Conservation (phyloP, 2,113 vertebrate genomes). For the Alethe castanea region DNA sequence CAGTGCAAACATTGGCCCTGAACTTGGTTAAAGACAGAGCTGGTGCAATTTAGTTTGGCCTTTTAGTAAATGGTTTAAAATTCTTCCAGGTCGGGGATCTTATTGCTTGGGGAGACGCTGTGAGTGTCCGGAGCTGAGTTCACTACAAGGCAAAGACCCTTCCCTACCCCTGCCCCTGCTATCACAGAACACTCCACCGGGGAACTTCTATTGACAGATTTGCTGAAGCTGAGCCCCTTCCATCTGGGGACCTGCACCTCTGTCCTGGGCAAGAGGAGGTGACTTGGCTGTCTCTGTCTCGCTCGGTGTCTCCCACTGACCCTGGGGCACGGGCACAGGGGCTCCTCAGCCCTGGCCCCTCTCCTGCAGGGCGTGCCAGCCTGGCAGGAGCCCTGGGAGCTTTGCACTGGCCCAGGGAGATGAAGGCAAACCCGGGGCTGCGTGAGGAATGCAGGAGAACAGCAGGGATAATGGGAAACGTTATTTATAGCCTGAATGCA, state of each 20-base stretch:
- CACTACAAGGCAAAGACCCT: not conserved
- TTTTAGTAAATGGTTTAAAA: not conserved
- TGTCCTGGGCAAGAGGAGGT: not conserved
- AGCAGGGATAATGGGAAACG: constrained; percentile 63
- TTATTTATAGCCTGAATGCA: constrained; percentile 72
- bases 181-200: not conserved
- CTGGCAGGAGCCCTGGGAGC: not conserved
- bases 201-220: not conserved
- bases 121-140: accelerated
- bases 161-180: not conserved
- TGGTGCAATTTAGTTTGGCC: not conserved
- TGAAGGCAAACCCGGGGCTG: not conserved
- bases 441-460: not conserved
- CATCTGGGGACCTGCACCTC: accelerated
- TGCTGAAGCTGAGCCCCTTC: too few species aligned
- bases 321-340: not conserved
- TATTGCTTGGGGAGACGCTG: not conserved
- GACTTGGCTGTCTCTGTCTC: not conserved
- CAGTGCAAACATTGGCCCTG: not conserved
- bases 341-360: not conserved
- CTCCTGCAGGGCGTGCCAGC: not conserved
- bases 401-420: not conserved
- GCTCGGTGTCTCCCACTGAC: not conserved
- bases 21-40: not conserved
- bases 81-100: not conserved